phyloP scores from a whole-genome alignment of 2,888 invertebrate genomes.

The Myopa tessellatipennis region DNA sequence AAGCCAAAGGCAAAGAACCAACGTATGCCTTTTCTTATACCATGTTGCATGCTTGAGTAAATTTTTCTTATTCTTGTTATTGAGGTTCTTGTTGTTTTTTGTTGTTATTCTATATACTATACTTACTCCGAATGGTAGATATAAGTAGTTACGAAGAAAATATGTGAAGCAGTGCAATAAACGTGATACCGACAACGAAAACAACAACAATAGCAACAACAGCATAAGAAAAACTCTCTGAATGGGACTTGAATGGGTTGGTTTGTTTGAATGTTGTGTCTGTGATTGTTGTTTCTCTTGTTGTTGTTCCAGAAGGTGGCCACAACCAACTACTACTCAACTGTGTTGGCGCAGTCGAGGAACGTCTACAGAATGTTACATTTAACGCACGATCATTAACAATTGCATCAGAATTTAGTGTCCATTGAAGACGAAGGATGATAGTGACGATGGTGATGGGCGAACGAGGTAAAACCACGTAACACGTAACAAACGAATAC shows the following conservation, averaged over 20 bases:
- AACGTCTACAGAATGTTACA: constrained; percentile 51
- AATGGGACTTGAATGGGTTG: background rate
- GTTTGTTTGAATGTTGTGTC: no score
- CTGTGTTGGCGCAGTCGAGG: no score
- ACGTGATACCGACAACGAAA: background rate
- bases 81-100: background rate
- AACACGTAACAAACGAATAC: background rate
- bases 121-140: background rate
- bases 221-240: background rate
- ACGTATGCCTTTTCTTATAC: background rate
- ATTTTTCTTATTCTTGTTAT: constrained; percentile 11
- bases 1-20: background rate
- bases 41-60: constrained; percentile 13
- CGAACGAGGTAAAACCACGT: background rate
- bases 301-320: background rate
- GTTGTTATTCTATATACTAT: background rate
- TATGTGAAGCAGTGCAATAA: background rate
- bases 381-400: constrained; percentile 65
- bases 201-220: constrained; percentile 3
- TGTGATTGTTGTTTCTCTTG: background rate
- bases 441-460: background rate
- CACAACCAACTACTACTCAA: no score
- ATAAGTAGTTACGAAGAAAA: background rate
- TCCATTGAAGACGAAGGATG: background rate
- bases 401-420: constrained; percentile 15